A percentile compares a stretch with the other conserved stretches of the same genome.
These are phyloP conservation scores for Lineus longissimus DNA, from an alignment of 1,140 invertebrate species.

Conservation along the genomic window DNA sequence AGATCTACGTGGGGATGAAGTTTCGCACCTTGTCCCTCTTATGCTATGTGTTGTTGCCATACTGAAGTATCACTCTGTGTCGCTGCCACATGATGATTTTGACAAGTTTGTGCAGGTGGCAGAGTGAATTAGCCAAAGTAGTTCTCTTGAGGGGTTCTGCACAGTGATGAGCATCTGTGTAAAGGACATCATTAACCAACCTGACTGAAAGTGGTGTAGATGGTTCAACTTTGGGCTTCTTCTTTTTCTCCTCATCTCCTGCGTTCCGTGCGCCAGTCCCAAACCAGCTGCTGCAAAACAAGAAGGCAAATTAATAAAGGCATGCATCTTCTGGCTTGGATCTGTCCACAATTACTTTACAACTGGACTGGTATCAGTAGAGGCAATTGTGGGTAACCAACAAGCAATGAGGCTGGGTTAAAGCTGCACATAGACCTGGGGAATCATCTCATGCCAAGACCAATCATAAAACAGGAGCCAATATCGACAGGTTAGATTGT, in stretches of 20 bases:
- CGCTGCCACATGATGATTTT: no score
- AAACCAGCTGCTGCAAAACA: slow-evolving; percentile 52
- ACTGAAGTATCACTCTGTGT: background rate
- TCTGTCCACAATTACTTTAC: background rate
- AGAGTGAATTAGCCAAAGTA: no score
- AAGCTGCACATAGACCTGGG: no score
- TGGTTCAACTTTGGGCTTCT: slow-evolving; percentile 57
- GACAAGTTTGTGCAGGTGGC: no score
- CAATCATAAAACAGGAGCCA: no score
- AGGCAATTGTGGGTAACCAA: no score
- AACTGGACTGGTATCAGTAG: background rate
- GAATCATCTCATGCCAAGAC: no score
- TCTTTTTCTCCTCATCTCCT: slow-evolving; percentile 39
- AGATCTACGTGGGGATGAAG: background rate
- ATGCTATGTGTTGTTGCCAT: background rate
- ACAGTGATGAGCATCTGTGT: no score
- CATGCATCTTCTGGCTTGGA: background rate
- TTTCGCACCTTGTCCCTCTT: background rate
- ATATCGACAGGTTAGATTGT: no score
- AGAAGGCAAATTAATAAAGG: slow-evolving; percentile 23
- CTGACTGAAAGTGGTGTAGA: slow-evolving; percentile 51
- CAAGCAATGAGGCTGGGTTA: no score
- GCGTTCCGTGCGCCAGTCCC: slow-evolving; percentile 43
- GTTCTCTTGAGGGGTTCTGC: no score
- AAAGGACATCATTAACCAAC: slow-evolving; percentile 16